phyloP scores from a whole-genome alignment of 2,797 vertebrate genomes.

The Enteromius mattozi region DNA sequence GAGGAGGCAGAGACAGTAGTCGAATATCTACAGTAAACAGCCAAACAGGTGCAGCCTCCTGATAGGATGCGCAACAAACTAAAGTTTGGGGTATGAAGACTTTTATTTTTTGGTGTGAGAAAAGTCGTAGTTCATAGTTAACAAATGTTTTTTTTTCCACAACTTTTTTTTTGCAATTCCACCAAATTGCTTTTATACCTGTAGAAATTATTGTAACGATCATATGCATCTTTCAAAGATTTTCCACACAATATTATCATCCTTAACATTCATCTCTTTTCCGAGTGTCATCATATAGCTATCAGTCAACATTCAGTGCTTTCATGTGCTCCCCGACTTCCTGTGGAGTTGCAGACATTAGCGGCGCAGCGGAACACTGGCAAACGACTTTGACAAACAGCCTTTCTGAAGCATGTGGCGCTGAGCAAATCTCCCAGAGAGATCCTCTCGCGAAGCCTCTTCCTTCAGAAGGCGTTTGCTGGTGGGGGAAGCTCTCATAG shows the following conservation, averaged over 20 bases:
- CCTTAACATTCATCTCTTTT: slow-evolving; percentile 4
- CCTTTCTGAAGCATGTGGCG: slow-evolving; percentile 20
- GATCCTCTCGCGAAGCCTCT: background rate
- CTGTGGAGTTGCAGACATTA: slow-evolving; percentile 24
- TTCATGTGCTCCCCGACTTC: slow-evolving; percentile 1
- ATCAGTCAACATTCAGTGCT: slow-evolving; percentile 20
- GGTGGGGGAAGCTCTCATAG: background rate
- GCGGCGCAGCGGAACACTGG: slow-evolving; percentile 14
- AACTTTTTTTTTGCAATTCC: background rate
- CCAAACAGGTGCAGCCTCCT: slow-evolving; percentile 54
- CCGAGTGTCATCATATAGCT: background rate
- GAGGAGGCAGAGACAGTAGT: background rate
- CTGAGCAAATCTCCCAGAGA: slow-evolving; percentile 39
- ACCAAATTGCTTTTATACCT: background rate
- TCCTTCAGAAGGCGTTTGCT: slow-evolving; percentile 21
- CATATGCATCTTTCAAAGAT: background rate
- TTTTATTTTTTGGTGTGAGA: background rate
- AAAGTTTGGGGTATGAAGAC: background rate
- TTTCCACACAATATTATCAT: background rate
- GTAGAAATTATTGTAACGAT: background rate
- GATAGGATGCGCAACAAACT: slow-evolving; percentile 37
- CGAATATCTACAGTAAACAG: slow-evolving; percentile 32
- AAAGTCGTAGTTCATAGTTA: no score
- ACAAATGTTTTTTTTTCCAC: background rate
- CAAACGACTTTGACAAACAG: slow-evolving; percentile 28